phyloP scores from a whole-genome alignment of 2,113 vertebrate species.

The Echinops telfairi region DNA sequence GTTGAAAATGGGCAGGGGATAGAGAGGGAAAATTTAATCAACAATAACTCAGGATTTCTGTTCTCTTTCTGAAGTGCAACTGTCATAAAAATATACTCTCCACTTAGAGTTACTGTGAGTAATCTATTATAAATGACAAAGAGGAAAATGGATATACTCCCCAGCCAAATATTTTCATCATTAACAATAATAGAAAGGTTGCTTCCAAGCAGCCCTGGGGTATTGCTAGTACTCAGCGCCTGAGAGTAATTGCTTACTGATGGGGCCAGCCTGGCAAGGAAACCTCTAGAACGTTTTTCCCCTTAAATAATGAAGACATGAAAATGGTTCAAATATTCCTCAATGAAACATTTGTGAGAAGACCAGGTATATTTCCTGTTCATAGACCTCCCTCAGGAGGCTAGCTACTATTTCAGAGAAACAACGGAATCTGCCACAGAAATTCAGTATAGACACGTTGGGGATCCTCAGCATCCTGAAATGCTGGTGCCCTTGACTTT shows the following conservation, averaged over 20 bases:
- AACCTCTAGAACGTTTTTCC: constrained; percentile 31
- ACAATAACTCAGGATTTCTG: constrained; percentile 70
- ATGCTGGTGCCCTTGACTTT: neutral
- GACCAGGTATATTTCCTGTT: constrained; percentile 17
- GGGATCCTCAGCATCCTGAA: neutral
- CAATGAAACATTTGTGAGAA: constrained; percentile 61
- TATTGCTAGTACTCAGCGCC: constrained; percentile 49
- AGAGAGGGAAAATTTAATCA: constrained; percentile 73
- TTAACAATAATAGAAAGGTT: constrained; percentile 77
- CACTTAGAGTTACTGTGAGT: constrained; percentile 56
- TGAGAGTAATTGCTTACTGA: constrained; percentile 70
- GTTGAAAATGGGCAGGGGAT: constrained; percentile 57
- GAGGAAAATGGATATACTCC: constrained; percentile 71
- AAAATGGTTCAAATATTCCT: constrained; percentile 68
- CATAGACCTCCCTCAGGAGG: constrained; percentile 45
- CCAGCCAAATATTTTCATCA: constrained; percentile 74
- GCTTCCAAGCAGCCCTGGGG: constrained; percentile 64
- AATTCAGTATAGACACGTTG: neutral
- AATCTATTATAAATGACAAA: constrained; percentile 67
- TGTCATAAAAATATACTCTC: constrained; percentile 70
- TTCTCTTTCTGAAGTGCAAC: constrained; percentile 59
- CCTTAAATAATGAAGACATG: constrained; percentile 65
- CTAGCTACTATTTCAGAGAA: neutral
- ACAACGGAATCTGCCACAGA: neutral
- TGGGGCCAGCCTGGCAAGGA: constrained; percentile 27